Base-by-base conservation (phyloP, 1,140 invertebrate species). In the Pomacea maculata region DNA sequence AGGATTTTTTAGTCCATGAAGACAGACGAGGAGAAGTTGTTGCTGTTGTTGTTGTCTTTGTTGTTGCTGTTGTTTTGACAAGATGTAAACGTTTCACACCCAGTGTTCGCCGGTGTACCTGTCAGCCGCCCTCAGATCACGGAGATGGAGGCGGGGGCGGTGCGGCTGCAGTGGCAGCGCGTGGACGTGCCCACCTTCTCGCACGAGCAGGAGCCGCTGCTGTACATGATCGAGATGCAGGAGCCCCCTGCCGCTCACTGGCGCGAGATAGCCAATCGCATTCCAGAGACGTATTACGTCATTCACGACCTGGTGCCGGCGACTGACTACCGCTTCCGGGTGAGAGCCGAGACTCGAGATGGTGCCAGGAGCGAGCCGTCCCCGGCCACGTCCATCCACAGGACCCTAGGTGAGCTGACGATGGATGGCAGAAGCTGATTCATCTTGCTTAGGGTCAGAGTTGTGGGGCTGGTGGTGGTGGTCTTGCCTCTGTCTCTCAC, bases 81-180 rank as follows among this genome's bases (percentile, higher is more conserved):
- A 45, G 34, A 45, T 45, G 34, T 61, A 4, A 9, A 61, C 11
- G 1, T 82, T 74, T 52, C 52, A 29, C 52, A 70, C 80, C 17
- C 77, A 90, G 89, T 81, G n/a, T 90, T 88, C 82, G 86, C 87
- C 75, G 89, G 89, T 29, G 86, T 89, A 5, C 88, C 89, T 25
- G 81, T 90, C 15, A 80, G 79, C 45, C 77, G 88, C 71, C 89
- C 89, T 25, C 80, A 84, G 54, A 90, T 90, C 17, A 74, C 83
- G 15, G 88, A 90, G 61, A 85, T 89, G 55, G 88, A 89, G 25
- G 85, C 87, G 63, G 80, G 80, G 8, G 80, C 83, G 5, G 86
- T 86, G 15, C 83, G 85, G 29, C 80, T 90, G 71, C 80, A 80
- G 52, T 90, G 89, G 89, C 78, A 84, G 15, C 82, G 88, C 52